Evolutionary conservation across 2,888 invertebrate species (phyloP), one percentile per base, ranked within the genome.

Genomic region (Ptilodon capucinus): DNA sequence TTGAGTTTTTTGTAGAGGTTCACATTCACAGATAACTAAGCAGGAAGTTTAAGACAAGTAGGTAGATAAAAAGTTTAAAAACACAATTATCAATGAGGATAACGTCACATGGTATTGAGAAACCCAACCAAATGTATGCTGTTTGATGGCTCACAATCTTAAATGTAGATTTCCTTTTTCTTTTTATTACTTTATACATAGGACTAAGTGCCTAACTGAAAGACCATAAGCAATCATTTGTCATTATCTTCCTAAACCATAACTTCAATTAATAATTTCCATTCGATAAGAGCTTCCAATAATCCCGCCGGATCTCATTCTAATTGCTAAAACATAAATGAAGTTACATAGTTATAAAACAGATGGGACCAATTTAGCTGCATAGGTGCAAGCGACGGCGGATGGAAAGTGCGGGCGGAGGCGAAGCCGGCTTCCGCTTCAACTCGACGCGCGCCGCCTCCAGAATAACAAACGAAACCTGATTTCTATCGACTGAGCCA

Each of bases 401-500:
- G 88, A 89, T 89, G 87, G 90, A 89, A 89, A 89, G 90, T 81
- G 79, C 77, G 77, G 84, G 87, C 79, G 77, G 74, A 70, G 80
- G 76, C 77, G 74, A 63, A 66, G 68, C 71, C 67, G 70, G 77
- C 82, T 88, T 88, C 88, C 89, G 89, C 81, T 79, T 78, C 75
- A 71, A 70, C 68, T 70, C 68, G 68, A 66, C 68, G 69, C 72
- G 74, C 69, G 73, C 81, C 84, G 82, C 88, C 84, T 83, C 79
- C 87, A 78, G 91, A 89, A 91, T 91, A 87, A 86, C 86, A 90
- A 91, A 85, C 80, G 84, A 83, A 90, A 89, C 90, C 91, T 87
- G 91, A 90, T 90, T 90, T 90, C 88, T 87, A 90, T 82, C 83
- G 81, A 82, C 79, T 79, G 78, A 82, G 78, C 81, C 75, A 79